Base-by-base conservation (phyloP, 2,113 vertebrate species). In the Miniopterus natalensis region DNA sequence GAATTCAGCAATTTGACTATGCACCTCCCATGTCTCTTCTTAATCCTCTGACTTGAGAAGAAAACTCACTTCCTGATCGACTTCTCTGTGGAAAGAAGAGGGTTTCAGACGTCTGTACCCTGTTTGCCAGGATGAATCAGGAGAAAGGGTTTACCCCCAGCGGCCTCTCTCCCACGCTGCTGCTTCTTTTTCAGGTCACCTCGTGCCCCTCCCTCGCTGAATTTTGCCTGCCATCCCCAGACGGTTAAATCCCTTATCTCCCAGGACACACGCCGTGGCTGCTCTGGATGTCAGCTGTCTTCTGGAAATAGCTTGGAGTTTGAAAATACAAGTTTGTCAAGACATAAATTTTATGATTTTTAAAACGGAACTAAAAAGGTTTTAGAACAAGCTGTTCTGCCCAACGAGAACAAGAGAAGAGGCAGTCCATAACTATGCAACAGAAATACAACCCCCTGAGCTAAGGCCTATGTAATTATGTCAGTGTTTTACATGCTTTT, bases 351-450 rank as follows among this genome's bases (percentile, higher is more conserved):
- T 94, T 93, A 57, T 79, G 23, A 75, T 20, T 21, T 68, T 93
- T 93, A 92, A 73, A 63, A 55, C 57, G 87, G 45, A 94, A 96
- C 55, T 61, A 83, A 84, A 75, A 70, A 70, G 29, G 14, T 79
- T 85, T 96, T 65, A 85, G 91, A 96, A 84, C 77, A 97, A 92
- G 42, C 29, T 53, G 20, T 70, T 95, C 15, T 68, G 27, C 29
- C 9, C 8, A 57, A 78, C 8, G 25, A 20, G 57, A 86, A 84
- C n/a, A 78, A 40, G 79, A 84, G 79, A 93, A 85, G 95, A 96
- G n/a, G 25, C 29, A 89, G 47, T 17, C 47, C 13, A 27, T 47
- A 70, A 51, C 49, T 63, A 13, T 49, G 14, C 65, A 61, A 75
- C 65, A 94, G 78, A 90, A 95, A 63, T 61, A 36, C 27, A 88